Evolutionary conservation across 1,140 invertebrate genomes (phyloP).

Genomic region (Thrips palmi): DNA sequence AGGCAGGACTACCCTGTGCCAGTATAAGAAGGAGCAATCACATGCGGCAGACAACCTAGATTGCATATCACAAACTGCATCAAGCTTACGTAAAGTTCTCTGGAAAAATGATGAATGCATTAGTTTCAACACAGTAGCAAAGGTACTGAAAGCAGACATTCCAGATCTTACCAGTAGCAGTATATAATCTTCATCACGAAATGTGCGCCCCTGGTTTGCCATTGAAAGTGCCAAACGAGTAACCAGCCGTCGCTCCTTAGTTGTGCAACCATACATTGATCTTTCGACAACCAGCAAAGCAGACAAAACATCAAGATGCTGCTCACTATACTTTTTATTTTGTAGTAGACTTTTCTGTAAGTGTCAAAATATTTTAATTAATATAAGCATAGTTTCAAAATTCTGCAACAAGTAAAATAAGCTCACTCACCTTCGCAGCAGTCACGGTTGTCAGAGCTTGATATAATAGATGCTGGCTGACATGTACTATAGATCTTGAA

Average conservation of each 20-base stretch:
- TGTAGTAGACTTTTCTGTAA: conserved; percentile 27
- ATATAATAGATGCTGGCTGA: conserved; percentile 48
- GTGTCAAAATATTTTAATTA: conserved; percentile 4
- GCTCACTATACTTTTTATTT: conserved; percentile 40
- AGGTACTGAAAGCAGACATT: too few species aligned
- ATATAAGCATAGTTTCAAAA: background rate
- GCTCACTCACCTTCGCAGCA: conserved; percentile 31
- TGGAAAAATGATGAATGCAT: too few species aligned
- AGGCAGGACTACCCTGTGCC: conserved; percentile 57
- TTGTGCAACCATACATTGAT: conserved; percentile 46
- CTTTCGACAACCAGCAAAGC: conserved; percentile 52
- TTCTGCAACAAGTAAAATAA: conserved; percentile 9
- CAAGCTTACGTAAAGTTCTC: conserved; percentile 35
- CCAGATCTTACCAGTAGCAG: too few species aligned
- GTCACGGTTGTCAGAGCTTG: conserved; percentile 37
- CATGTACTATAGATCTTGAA: conserved; percentile 38
- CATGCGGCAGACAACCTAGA: conserved; percentile 37
- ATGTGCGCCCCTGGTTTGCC: conserved; percentile 34
- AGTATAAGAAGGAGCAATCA: conserved; percentile 62
- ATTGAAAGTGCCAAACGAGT: conserved; percentile 44
- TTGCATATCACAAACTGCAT: conserved; percentile 37
- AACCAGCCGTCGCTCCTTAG: conserved; percentile 40
- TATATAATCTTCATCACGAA: conserved; percentile 30
- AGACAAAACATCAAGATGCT: conserved; percentile 45
- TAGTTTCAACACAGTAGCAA: conserved; percentile 29